Base-by-base conservation (phyloP, 2,113 vertebrate species). In the Riparia riparia region DNA sequence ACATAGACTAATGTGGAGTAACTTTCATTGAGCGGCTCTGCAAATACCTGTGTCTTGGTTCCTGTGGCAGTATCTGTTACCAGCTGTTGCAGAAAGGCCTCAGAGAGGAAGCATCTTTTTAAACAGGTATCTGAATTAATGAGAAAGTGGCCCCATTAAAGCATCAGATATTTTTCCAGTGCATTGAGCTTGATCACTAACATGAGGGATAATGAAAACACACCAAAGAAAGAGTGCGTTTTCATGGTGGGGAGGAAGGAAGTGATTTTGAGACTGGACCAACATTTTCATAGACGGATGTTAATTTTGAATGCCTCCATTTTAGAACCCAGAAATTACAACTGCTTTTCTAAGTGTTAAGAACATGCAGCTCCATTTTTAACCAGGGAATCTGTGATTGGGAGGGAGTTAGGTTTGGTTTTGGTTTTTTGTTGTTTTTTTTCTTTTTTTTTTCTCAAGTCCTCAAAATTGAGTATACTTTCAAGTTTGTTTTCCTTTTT, bases 401-500 rank as follows among this genome's bases (percentile, higher is more conserved):
- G 76, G 54, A 86, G 77, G 8, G 73, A 86, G 74, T 81, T 91
- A 76, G 87, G 64, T 89, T 85, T 92, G 68, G 17, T 14, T 71
- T 90, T 84, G 21, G 37, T 37, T 37, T 37, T 37, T 37, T 37
- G 37, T 37, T 37, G 37, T 37, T 37, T 15, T 18, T 47, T 18
- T 10, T 29, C 44, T 53, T 34, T 89, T 91, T 86, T 82, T 86
- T 58, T 85, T 39, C 51, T 93, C n/a, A 69, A 68, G 72, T 86
- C 51, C 31, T 90, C 61, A 90, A 74, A 96, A 92, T 17, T 84
- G 88, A 90, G 45, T 90, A 19, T 95, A 49, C 80, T 71, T 92
- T 93, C 71, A 88, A 93, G 79, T 90, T 90, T 96, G 58, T 94
- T 96, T 96, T 97, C 83, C 53, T 95, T 96, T 95, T 86, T 71